Conservation (phyloP, 2,888 invertebrate species). For the Oconnorella tubifera region DNA sequence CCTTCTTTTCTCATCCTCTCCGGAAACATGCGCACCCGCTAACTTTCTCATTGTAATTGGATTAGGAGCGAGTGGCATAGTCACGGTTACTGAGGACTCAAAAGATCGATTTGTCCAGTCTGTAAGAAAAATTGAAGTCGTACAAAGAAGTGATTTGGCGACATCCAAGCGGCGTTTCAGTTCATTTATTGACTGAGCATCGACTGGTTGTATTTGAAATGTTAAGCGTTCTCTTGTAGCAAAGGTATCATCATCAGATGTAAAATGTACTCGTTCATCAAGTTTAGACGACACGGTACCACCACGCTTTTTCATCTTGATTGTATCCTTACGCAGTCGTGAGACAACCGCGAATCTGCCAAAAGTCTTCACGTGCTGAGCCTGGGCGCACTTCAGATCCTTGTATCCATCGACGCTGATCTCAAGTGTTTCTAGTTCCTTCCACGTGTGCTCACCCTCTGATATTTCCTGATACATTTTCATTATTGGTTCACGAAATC, state of each 20-base stretch:
- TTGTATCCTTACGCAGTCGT: slow-evolving; percentile 16
- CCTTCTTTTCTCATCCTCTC: slow-evolving; percentile 1
- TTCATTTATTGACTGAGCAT: slow-evolving; percentile 8
- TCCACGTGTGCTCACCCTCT: slow-evolving; percentile 6
- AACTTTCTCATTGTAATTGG: slow-evolving; percentile 18
- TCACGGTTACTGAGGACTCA: slow-evolving; percentile 13
- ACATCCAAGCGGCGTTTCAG: slow-evolving; percentile 7
- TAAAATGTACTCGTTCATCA: slow-evolving; percentile 18
- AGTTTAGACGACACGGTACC: slow-evolving; percentile 15
- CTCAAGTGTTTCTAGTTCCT: slow-evolving; percentile 16
- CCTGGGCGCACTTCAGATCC: slow-evolving; percentile 20
- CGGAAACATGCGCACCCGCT: slow-evolving; percentile 3
- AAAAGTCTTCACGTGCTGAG: slow-evolving; percentile 5
- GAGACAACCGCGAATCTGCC: slow-evolving; percentile 20
- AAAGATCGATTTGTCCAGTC: slow-evolving; percentile 21
- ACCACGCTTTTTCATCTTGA: slow-evolving; percentile 19
- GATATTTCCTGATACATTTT: slow-evolving; percentile 7
- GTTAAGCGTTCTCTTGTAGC: slow-evolving; percentile 16
- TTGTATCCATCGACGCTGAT: slow-evolving; percentile 13
- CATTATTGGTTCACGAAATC: slow-evolving; percentile 7
- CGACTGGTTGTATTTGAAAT: slow-evolving; percentile 20
- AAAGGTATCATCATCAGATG: slow-evolving; percentile 15
- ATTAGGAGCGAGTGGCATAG: slow-evolving; percentile 22
- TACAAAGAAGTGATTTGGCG: slow-evolving; percentile 14
- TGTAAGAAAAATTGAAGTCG: slow-evolving; percentile 15